Evolutionary conservation across 2,113 vertebrate genomes (phyloP), one percentile per base, ranked within the genome.

Genomic region (Gopherus evgoodei): DNA sequence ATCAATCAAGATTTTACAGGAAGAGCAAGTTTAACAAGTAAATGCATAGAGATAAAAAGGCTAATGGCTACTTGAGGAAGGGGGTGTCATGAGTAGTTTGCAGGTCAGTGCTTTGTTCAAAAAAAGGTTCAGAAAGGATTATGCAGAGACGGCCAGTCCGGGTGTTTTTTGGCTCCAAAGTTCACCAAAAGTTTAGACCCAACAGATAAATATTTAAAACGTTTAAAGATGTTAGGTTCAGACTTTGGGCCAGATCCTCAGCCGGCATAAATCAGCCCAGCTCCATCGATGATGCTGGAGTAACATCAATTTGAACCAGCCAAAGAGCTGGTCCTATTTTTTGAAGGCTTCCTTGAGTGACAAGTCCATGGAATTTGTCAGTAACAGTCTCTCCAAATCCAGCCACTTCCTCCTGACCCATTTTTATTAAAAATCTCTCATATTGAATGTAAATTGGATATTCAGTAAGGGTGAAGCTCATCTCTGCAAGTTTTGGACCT

Each of bases 121-220:
- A n/a, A n/a, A n/a, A n/a, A n/a, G n/a, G n/a, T n/a, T n/a, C n/a
- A n/a, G n/a, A n/a, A n/a, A n/a, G n/a, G n/a, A n/a, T n/a, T n/a
- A n/a, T n/a, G n/a, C n/a, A n/a, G n/a, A n/a, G n/a, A n/a, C n/a
- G n/a, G n/a, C n/a, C n/a, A n/a, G n/a, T n/a, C n/a, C n/a, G n/a
- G n/a, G n/a, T n/a, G n/a, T n/a, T n/a, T n/a, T n/a, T n/a, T n/a
- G n/a, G n/a, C n/a, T n/a, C n/a, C n/a, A n/a, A n/a, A n/a, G n/a
- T n/a, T n/a, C n/a, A n/a, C n/a, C n/a, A n/a, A n/a, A n/a, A n/a
- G n/a, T n/a, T n/a, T n/a, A n/a, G n/a, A n/a, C n/a, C n/a, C n/a
- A n/a, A n/a, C n/a, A n/a, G n/a, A 92, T 95, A 94, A 95, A 93
- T 92, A 91, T 88, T 87, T 86, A 88, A 96, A 94, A 85, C 19